These are phyloP conservation scores for Dendrophyllia cribrosa DNA, from an alignment of 64 coral and sea anemone genomes.

Conservation along the genomic window DNA sequence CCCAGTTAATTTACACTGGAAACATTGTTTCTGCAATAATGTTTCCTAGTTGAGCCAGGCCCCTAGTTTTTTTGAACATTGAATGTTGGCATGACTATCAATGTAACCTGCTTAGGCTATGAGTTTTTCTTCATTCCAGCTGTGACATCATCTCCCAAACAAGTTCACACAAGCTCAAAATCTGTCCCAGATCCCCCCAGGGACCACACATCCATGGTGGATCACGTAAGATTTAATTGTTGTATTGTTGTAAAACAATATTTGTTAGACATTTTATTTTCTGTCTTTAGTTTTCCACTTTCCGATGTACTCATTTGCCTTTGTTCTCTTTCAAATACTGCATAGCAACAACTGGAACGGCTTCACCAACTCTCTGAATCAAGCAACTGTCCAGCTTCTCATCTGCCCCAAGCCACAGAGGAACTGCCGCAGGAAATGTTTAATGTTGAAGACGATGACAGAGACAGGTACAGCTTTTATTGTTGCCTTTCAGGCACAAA, in stretches of 20 bases:
- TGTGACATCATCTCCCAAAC: conserved; percentile 14
- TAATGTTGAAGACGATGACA: conserved; percentile 96
- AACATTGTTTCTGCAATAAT: no score
- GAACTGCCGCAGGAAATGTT: conserved; percentile 95
- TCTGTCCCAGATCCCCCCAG: background rate
- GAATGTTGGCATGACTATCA: no score
- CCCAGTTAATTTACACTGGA: no score
- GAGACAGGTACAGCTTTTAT: conserved; percentile 68
- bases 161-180: conserved; percentile 19
- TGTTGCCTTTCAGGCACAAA: no score
- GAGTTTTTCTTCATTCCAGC: background rate
- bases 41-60: no score
- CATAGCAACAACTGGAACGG: conserved; percentile 72
- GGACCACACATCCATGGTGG: conserved; percentile 43
- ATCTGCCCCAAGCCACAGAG: conserved; percentile 86
- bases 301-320: no score
- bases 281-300: no score
- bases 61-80: background rate
- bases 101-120: no score
- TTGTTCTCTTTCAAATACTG: background rate
- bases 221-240: conserved; percentile 10
- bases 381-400: conserved; percentile 46
- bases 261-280: no score
- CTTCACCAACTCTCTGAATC: conserved; percentile 81
- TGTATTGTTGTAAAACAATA: no score